Conservation (phyloP, 2,113 vertebrate genomes). For the Meleagris gallopavo region DNA sequence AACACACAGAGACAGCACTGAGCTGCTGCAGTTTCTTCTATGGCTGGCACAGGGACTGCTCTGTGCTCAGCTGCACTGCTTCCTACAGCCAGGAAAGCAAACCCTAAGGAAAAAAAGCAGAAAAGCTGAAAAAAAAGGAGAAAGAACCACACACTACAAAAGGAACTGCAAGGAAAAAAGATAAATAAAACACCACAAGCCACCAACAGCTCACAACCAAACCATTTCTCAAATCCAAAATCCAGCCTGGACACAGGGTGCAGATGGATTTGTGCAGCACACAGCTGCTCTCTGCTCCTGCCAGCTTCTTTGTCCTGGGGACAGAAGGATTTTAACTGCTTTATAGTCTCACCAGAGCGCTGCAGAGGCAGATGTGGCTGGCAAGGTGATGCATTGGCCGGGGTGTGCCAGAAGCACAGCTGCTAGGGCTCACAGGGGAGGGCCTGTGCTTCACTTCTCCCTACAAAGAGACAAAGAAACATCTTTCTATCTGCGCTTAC, state of each 20-base stretch:
- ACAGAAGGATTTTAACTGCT: neutral
- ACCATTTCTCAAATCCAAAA: neutral
- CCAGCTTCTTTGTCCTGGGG: neutral
- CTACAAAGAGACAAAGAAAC: neutral
- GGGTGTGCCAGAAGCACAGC: neutral
- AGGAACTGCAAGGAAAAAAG: no score
- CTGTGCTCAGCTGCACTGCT: rapidly evolving
- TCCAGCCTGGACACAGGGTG: rapidly evolving
- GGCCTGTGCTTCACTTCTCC: rapidly evolving
- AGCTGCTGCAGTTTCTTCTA: neutral
- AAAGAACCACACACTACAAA: no score
- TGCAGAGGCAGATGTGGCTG: neutral
- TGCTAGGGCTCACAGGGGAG: rapidly evolving
- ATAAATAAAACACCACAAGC: no score
- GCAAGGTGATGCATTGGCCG: rapidly evolving
- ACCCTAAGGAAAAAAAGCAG: neutral
- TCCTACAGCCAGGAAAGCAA: neutral
- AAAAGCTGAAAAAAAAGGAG: no score
- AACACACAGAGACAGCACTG: no score
- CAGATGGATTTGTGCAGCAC: neutral
- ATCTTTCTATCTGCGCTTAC: neutral
- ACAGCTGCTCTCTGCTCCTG: neutral
- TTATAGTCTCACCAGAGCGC: rapidly evolving
- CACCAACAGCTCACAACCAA: neutral
- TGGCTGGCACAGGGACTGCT: neutral